phyloP scores from a whole-genome alignment of 23 tunicate species.

The Phallusia fumigata region DNA sequence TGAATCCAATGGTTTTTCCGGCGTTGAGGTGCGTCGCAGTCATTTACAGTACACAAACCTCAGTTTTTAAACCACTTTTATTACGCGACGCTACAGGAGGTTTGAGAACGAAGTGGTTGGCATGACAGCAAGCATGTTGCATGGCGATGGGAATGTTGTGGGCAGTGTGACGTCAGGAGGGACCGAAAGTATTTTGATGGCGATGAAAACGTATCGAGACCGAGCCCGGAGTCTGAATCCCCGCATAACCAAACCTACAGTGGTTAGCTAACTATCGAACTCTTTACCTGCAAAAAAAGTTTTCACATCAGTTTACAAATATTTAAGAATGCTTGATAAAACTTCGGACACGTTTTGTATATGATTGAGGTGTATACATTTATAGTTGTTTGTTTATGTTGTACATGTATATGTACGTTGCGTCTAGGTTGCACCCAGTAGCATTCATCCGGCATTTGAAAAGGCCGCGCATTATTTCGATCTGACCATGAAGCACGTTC shows the following conservation, averaged over 20 bases:
- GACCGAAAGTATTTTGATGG: constrained; percentile 90
- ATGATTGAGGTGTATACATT: no score
- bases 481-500: constrained; percentile 68
- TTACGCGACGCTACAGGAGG: constrained; percentile 33
- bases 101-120: constrained; percentile 93
- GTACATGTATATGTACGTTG: no score
- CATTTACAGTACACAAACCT: neutral
- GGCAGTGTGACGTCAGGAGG: constrained; percentile 99
- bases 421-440: constrained; percentile 72
- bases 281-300: no score
- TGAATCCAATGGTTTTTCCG: constrained; percentile 83
- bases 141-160: constrained; percentile 76
- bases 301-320: no score
- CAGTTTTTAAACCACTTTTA: neutral
- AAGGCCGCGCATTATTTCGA: constrained; percentile 93
- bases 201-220: constrained; percentile 88
- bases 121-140: constrained; percentile 92
- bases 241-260: constrained; percentile 63
- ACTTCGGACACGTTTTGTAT: no score
- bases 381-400: no score
- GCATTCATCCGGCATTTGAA: constrained; percentile 90
- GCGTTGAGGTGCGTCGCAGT: constrained; percentile 46
- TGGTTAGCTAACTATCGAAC: constrained; percentile 25
- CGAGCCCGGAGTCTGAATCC: constrained; percentile 62
- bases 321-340: no score